phyloP scores from a whole-genome alignment of 2,888 invertebrate genomes.

The Leucophenga maculata region DNA sequence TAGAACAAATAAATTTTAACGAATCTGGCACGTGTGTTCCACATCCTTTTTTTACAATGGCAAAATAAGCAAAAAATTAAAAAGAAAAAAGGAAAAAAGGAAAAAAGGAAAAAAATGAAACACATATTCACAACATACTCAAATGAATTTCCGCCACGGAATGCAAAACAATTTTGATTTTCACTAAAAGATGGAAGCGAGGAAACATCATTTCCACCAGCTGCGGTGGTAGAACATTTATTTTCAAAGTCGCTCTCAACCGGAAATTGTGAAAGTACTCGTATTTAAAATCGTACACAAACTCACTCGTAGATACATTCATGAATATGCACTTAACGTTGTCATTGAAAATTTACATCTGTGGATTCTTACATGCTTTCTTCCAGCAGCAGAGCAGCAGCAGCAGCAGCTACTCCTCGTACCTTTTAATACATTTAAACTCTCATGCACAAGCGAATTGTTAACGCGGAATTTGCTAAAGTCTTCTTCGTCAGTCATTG shows the following conservation, averaged over 20 bases:
- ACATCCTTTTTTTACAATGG: no score
- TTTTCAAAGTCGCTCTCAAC: slow-evolving; percentile 61
- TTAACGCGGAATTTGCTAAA: no score
- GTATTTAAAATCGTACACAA: no score
- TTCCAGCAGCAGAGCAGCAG: not conserved
- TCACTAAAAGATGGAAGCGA: slow-evolving; percentile 8
- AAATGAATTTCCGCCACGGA: slow-evolving; percentile 50
- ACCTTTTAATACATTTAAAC: no score
- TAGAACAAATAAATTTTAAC: no score
- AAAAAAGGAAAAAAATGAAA: no score
- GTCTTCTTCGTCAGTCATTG: no score
- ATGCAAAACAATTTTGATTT: slow-evolving; percentile 39
- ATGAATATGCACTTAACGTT: slow-evolving; percentile 65
- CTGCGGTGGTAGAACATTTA: slow-evolving; percentile 47
- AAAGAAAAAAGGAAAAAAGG: no score
- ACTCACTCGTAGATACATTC: slow-evolving; percentile 28
- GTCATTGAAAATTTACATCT: slow-evolving; percentile 64
- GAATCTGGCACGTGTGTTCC: no score
- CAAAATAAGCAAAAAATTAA: no score
- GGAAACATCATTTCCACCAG: not conserved
- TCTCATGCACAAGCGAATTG: no score
- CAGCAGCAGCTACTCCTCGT: not conserved
- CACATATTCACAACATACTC: slow-evolving; percentile 38
- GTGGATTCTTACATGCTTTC: slow-evolving; percentile 17
- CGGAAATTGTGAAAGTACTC: slow-evolving; percentile 64